A percentile compares a stretch with the other conserved stretches of the same genome.
Evolutionary conservation across 2,797 vertebrate species (phyloP).

Genomic region (Eulemur mongoz): DNA sequence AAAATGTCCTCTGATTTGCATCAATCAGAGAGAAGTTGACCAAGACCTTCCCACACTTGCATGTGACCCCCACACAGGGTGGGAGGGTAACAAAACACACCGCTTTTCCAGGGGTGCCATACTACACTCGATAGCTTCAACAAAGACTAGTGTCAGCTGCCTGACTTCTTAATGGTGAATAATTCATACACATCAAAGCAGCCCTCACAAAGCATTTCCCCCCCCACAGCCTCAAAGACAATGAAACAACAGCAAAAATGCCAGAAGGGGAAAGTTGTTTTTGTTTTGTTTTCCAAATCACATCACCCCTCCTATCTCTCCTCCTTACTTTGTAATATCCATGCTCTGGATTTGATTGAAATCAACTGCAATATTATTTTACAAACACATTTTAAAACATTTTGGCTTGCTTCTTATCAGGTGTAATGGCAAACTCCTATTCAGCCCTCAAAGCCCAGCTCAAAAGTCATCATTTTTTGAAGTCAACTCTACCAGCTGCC

Average conservation of each 20-base stretch:
- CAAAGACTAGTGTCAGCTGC: conserved; percentile 59
- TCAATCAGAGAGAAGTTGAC: background rate
- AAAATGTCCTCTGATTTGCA: conserved; percentile 51
- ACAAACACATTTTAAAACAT: background rate
- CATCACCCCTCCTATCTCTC: background rate
- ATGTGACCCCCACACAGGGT: background rate
- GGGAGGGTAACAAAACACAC: background rate
- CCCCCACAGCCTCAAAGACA: conserved; percentile 62
- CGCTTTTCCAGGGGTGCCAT: background rate
- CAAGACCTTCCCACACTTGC: background rate
- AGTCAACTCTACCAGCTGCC: background rate
- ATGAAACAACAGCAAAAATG: conserved; percentile 63
- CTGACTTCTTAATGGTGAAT: conserved; percentile 71
- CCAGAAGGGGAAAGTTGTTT: conserved; percentile 30
- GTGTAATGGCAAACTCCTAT: conserved; percentile 49
- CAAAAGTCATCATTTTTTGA: background rate
- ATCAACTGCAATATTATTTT: conserved; percentile 8
- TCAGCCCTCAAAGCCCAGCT: conserved; percentile 49
- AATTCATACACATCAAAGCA: conserved; percentile 76
- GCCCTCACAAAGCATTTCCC: conserved; percentile 14
- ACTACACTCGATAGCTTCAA: background rate
- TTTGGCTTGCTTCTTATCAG: background rate
- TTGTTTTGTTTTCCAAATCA: background rate
- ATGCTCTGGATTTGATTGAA: background rate
- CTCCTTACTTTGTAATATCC: background rate